phyloP scores from a whole-genome alignment of 2,113 vertebrate genomes.

The Agapornis roseicollis region DNA sequence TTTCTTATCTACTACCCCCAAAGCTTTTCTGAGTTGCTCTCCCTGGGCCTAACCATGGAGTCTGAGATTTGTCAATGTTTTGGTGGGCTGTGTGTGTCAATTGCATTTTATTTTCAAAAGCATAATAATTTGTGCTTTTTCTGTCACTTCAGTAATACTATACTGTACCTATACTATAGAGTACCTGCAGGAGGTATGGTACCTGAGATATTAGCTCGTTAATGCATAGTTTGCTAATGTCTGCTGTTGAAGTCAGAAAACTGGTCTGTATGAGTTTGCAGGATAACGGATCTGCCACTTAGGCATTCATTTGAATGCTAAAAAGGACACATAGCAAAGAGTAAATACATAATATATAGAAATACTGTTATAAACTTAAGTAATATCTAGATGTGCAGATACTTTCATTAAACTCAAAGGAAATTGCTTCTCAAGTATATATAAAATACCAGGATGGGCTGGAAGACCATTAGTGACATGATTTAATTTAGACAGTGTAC shows the following conservation, averaged over 20 bases:
- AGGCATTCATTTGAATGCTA: background rate
- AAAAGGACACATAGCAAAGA: background rate
- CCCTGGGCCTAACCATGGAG: background rate
- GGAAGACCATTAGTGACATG: background rate
- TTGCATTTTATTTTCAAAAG: background rate
- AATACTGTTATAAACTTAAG: background rate
- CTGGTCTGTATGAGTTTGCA: background rate
- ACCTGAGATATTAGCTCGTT: background rate
- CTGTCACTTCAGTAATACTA: background rate
- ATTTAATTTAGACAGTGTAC: background rate
- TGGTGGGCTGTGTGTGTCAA: background rate
- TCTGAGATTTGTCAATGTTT: background rate
- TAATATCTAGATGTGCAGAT: background rate
- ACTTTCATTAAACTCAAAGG: background rate
- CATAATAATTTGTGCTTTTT: background rate
- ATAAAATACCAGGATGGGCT: background rate
- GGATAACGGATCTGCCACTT: background rate
- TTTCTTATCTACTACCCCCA: background rate
- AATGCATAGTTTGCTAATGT: background rate
- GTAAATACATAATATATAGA: background rate
- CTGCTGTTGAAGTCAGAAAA: background rate
- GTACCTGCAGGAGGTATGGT: background rate
- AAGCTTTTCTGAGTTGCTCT: background rate
- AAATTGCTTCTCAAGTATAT: background rate
- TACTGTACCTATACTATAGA: no score